These are phyloP conservation scores for Scaptomyza parva DNA, from an alignment of 2,888 invertebrate genomes.

Conservation along the genomic window DNA sequence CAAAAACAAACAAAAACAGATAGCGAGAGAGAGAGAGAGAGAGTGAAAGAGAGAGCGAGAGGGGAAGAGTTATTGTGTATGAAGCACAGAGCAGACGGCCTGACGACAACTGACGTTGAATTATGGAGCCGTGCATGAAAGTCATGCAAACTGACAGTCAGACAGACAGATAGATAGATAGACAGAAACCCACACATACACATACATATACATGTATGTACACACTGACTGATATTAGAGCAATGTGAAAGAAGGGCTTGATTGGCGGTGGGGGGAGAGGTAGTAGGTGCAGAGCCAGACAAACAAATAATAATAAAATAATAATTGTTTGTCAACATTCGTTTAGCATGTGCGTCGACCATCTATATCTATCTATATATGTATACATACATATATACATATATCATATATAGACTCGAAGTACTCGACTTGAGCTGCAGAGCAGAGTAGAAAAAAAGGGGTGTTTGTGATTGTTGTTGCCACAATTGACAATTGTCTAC, in stretches of 20 bases:
- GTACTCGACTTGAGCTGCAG: slow-evolving; percentile 39
- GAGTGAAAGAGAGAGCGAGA: background rate
- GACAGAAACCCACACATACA: slow-evolving; percentile 25
- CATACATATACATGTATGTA: too few relatives aligned
- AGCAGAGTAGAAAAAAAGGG: slow-evolving; percentile 65
- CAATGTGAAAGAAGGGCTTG: slow-evolving; percentile 22
- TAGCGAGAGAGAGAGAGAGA: background rate
- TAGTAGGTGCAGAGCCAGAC: slow-evolving; percentile 44
- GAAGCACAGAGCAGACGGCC: slow-evolving; percentile 59
- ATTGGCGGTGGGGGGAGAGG: background rate
- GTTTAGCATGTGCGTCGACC: slow-evolving; percentile 77
- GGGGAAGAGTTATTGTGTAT: background rate
- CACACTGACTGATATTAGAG: slow-evolving; percentile 23
- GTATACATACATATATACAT: slow-evolving; percentile 3
- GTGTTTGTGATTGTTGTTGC: slow-evolving; percentile 58
- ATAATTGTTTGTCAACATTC: slow-evolving; percentile 83
- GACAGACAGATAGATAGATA: slow-evolving; percentile 36
- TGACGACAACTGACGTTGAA: slow-evolving; percentile 70
- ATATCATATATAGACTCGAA: slow-evolving; percentile 20
- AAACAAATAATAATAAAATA: slow-evolving; percentile 82
- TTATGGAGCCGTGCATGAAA: slow-evolving; percentile 51
- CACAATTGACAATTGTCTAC: slow-evolving; percentile 76
- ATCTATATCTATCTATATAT: slow-evolving; percentile 11
- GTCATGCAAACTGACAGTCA: slow-evolving; percentile 67
- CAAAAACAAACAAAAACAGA: slow-evolving; percentile 58